Evolutionary conservation across 2,888 invertebrate species (phyloP), one percentile per base, ranked within the genome.

Genomic region (Aleiodes testaceus): DNA sequence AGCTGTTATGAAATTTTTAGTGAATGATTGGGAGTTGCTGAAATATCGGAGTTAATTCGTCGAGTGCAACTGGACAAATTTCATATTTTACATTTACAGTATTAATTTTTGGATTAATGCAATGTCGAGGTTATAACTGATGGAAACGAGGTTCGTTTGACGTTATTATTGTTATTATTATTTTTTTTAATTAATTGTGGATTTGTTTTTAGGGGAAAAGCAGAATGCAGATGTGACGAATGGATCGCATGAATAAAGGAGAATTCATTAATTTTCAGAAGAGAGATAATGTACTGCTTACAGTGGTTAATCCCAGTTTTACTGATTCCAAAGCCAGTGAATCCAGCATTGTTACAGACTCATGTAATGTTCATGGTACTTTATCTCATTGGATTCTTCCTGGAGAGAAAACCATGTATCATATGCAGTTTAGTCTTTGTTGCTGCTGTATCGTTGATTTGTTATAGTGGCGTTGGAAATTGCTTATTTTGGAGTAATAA

Each of bases 281-380:
- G 18, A 68, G 69, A 67, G 61, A 83, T 71, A 67, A 97, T 97
- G 97, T 97, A 98, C 91, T 98, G 97, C 90, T 92, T 98, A 84
- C 97, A 98, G 91, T 97, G 97, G 95, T 91, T 99, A 84, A 95
- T 99, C 82, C 98, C 98, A 72, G 97, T 99, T 81, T 91, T 99
- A 77, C 91, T 99, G 78, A 97, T 99, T 88, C 98, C 99, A 79
- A 99, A 98, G 89, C 98, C 99, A 70, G 93, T 97, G 76, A 98
- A 99, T 89, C 98, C 98, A 82, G 97, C 97, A 45, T 90, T 98
- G 73, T 92, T 98, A 80, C 96, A 98, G 87, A 98, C 98, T 69
- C 97, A 98, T 88, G 97, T 97, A 74, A 96, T 98, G 94, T 98
- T 99, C 88, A 97, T 99, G 92, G 94, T 97, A 77, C 90, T 99